A percentile compares a stretch with the other conserved stretches of the same genome.
Evolutionary conservation across 1,140 invertebrate genomes (phyloP).

Genomic region (Diprion similis): DNA sequence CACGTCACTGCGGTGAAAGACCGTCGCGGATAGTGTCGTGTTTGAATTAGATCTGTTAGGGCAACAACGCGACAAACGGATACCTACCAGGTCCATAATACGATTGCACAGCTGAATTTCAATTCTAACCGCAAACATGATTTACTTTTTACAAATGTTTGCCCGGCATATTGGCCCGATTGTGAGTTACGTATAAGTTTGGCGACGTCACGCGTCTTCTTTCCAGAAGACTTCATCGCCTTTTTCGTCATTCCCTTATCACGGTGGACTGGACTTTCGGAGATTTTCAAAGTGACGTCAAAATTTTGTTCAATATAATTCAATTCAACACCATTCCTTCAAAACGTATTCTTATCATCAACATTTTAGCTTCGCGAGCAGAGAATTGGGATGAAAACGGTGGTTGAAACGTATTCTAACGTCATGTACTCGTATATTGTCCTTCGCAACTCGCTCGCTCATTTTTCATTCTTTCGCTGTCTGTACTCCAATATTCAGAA

Average conservation of each 20-base stretch:
- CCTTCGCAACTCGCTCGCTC: too few species aligned
- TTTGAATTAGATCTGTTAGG: not conserved
- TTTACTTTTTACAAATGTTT: conserved; percentile 10
- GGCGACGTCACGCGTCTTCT: not conserved
- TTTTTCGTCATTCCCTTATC: not conserved
- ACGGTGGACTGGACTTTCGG: not conserved
- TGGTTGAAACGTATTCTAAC: too few species aligned
- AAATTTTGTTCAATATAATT: not conserved
- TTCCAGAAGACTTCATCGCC: not conserved
- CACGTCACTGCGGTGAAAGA: not conserved
- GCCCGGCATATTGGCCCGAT: conserved; percentile 1
- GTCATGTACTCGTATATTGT: too few species aligned
- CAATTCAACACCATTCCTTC: too few species aligned
- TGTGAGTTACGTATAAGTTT: not conserved
- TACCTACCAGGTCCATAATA: not conserved
- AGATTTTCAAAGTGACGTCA: not conserved
- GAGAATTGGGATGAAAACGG: too few species aligned
- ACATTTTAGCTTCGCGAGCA: too few species aligned
- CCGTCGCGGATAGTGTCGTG: not conserved
- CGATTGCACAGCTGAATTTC: conserved; percentile 1
- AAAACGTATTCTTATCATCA: too few species aligned
- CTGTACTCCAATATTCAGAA: too few species aligned
- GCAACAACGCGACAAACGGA: not conserved
- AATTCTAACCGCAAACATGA: conserved; percentile 11
- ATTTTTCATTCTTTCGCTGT: too few species aligned